Percentiles rank a stretch among this genome's conserved stretches.
Evolutionary conservation across 2,113 vertebrate genomes (phyloP).

Genomic region (Chloropsis cyanopogon): DNA sequence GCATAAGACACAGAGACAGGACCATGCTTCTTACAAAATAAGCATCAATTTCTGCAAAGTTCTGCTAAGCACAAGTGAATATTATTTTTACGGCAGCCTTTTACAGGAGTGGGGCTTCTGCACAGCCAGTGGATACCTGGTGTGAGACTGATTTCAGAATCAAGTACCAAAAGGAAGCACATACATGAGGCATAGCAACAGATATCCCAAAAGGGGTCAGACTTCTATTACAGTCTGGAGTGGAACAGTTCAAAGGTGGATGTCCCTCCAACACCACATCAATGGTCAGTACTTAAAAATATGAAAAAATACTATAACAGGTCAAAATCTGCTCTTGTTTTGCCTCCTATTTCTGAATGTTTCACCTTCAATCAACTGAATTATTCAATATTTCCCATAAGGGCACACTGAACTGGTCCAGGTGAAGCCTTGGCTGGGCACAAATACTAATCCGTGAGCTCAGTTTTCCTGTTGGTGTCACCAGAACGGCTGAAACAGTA

Average conservation of each 20-base stretch:
- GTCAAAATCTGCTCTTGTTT: not conserved
- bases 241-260: rapidly evolving
- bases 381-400: not conserved
- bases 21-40: not conserved
- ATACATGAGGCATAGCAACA: not conserved
- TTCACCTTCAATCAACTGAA: not conserved
- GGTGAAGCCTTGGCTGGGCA: not conserved
- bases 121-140: not conserved
- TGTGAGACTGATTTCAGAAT: not conserved
- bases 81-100: not conserved
- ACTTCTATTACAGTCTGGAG: not conserved
- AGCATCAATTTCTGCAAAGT: not conserved
- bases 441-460: not conserved
- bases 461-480: not conserved
- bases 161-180: not conserved
- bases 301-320: not conserved
- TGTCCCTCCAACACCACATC: not conserved
- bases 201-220: not conserved
- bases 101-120: not conserved
- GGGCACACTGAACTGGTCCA: not conserved
- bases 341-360: not conserved
- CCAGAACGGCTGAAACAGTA: not conserved
- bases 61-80: not conserved
- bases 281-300: not conserved
- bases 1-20: not conserved